Percentiles rank a stretch among this genome's conserved stretches.
Evolutionary conservation across 2,113 vertebrate genomes (phyloP).

Genomic region (Halichoerus grypus): DNA sequence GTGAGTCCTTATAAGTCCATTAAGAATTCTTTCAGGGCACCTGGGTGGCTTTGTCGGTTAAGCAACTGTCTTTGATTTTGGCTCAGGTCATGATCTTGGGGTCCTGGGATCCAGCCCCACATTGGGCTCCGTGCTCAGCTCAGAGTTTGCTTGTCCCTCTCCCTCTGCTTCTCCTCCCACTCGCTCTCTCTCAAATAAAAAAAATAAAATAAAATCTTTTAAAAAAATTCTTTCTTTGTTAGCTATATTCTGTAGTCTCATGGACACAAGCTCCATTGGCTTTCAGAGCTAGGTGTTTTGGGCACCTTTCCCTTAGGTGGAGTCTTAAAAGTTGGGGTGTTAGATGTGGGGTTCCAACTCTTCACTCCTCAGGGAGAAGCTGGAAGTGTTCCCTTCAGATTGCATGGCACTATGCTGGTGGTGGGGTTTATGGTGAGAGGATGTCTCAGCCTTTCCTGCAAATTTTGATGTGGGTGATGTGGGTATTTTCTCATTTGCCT

Average conservation of each 20-base stretch:
- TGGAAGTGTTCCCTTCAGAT: no score
- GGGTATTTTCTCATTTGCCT: background rate
- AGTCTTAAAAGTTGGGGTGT: background rate
- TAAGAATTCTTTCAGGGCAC: background rate
- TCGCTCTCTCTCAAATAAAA: background rate
- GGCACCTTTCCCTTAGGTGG: background rate
- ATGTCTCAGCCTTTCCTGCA: background rate
- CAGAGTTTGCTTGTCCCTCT: background rate
- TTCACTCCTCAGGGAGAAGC: background rate
- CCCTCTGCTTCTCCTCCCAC: background rate
- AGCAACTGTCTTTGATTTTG: background rate
- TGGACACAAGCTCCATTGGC: background rate
- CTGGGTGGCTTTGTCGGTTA: background rate
- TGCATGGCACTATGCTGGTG: background rate
- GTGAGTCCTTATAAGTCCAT: background rate
- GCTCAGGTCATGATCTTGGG: background rate
- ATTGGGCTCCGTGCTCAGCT: background rate
- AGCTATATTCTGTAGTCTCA: background rate
- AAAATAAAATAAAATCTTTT: background rate
- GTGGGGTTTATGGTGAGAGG: background rate
- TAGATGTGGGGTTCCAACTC: background rate
- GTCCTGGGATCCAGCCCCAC: background rate
- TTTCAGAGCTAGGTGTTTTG: background rate
- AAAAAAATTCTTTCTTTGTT: background rate
- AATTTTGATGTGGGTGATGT: background rate